phyloP scores from a whole-genome alignment of 2,797 vertebrate species.

The Pantherophis alleghaniensis region DNA sequence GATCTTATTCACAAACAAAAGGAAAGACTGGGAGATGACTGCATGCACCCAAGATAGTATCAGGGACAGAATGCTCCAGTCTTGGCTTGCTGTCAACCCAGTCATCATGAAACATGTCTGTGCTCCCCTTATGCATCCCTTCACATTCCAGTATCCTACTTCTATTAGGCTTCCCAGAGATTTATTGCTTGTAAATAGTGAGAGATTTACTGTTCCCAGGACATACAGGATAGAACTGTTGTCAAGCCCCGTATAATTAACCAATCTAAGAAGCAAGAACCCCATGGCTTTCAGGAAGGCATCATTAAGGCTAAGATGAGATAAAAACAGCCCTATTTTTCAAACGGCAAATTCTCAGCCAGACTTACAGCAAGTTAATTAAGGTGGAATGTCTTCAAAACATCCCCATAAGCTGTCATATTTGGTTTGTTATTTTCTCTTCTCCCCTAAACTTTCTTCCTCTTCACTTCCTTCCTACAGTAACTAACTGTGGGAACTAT shows the following conservation, averaged over 20 bases:
- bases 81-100: slow-evolving; percentile 41
- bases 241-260: background rate
- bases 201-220: slow-evolving; percentile 47
- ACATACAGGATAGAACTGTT: slow-evolving; percentile 1
- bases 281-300: background rate
- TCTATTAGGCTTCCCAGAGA: background rate
- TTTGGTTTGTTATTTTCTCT: background rate
- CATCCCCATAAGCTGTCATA: background rate
- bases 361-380: background rate
- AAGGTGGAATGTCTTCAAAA: background rate
- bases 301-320: background rate
- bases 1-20: slow-evolving; percentile 17
- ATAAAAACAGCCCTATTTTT: background rate
- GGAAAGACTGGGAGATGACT: slow-evolving; percentile 32
- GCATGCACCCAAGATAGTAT: slow-evolving; percentile 32
- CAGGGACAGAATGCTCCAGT: background rate
- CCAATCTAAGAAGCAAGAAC: background rate
- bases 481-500: background rate
- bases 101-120: slow-evolving; percentile 32
- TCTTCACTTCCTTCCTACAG: background rate
- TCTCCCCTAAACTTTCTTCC: background rate
- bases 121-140: background rate
- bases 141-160: slow-evolving; percentile 16
- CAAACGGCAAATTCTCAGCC: background rate
- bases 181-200: background rate